Base-by-base conservation (phyloP, 2,888 invertebrate genomes). In the Patella caerulea region DNA sequence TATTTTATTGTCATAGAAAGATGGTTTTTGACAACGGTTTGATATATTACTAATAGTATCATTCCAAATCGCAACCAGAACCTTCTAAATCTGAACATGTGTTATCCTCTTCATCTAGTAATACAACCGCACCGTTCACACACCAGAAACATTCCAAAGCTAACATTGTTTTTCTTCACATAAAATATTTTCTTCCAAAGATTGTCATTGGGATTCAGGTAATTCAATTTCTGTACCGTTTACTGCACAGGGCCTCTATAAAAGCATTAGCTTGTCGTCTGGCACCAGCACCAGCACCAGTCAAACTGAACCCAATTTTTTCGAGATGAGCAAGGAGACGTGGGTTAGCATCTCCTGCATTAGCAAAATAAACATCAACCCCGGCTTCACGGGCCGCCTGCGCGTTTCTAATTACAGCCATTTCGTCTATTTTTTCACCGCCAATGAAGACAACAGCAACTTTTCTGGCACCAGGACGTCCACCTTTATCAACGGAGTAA, bases 381-480 rank as follows among this genome's bases (percentile, higher is more conserved):
- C 65, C 65, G 14, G 65, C 65, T 3, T 7, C 24, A 5, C 12
- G 24, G 5, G 65, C 65, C 19, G 65, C 65, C 1, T 19, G 9
- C 0, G 65, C 65, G 19, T 2, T 9, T 9, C 24, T 24, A 24
- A 65, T 24, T 12, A 53, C 54, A 53, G 24, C 15, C 74, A 15
- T 11, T 4, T 14, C 24, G 11, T 29, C 53, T n/a, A 78, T 72
- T 69, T 78, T 78, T 9, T 45, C 45, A 19, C 72, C 65, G 7
- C 78, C 74, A 29, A 78, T 17, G 53, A 79, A 79, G 56, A 75
- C 19, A 65, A 79, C 73, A 14, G 79, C 75, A 17, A 79, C 45
- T 11, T 79, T 79, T 12, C 70, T 45, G 15, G 75, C 72, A 3
- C 54, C 34, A n/a, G 55, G n/a, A n/a, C 79, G 24, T 12, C 24